Evolutionary conservation across 2,113 vertebrate species (phyloP), one percentile per base, ranked within the genome.

Genomic region (Solea senegalensis): DNA sequence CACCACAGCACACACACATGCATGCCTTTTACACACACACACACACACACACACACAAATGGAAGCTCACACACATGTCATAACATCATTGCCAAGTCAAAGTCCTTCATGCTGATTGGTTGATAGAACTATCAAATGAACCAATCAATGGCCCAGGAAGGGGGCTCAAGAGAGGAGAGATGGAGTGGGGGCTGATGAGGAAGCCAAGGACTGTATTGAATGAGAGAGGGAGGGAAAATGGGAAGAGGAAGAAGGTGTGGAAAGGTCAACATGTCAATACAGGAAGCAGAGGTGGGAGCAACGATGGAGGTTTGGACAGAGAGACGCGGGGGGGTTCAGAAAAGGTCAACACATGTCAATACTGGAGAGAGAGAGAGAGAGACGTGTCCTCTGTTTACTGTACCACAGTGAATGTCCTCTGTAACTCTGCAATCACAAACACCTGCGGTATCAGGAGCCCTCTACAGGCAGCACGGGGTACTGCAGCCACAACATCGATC

Each of bases 101-200:
- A 96, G 97, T 97, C 97, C 93, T 94, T 95, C 93, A 93, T 96
- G 95, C 95, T 95, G 96, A 98, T 97, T 96, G 95, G 96, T 96
- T n/a, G 95, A 98, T 97, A 96, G 95, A 98, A 97, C 95, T 95
- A 98, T 98, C 96, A 96, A 97, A 98, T 96, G 95, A 96, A 95
- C 94, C 95, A 96, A 97, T 96, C 95, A 95, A 98, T 98, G 94
- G 90, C 81, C n/a, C 90, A 94, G 92, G 92, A 93, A 92, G 94
- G 16, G 9, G 0, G 56, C 8, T 6, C 10, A 28, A 54, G 52
- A 13, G 10, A 48, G 51, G 28, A 49, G 44, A 7, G 9, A 28
- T 28, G 2, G 15, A 8, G 8, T 13, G 9, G 16, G 44, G 40
- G n/a, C n/a, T n/a, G n/a, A n/a, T n/a, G n/a, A n/a, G n/a, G n/a